Evolutionary conservation across 2,797 vertebrate species (phyloP), one percentile per base, ranked within the genome.

Genomic region (Pseudochirops corinnae): DNA sequence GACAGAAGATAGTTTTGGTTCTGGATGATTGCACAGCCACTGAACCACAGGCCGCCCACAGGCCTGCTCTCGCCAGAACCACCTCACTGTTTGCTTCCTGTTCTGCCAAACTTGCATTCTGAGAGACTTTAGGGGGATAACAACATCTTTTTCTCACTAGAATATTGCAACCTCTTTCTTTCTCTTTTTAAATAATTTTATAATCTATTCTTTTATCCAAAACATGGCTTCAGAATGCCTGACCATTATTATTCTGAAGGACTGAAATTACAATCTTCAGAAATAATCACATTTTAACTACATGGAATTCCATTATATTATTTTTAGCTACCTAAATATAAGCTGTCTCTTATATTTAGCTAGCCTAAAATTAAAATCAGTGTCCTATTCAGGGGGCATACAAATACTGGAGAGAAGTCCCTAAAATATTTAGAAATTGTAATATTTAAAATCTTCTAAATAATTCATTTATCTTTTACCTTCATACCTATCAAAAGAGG

Each of bases 1-100:
- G 97, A 98, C 96, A 97, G 95, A 96, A 97, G 97, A 97, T 96
- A 95, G 98, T 98, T 98, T 98, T 98, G 98, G 98, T 98, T 98
- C 96, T 13, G 56, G 95, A 93, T 97, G 98, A 98, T 97, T 96
- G 57, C 91, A 60, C 0, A 97, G 82, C 95, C 93, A 56, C 93
- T 50, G 91, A 94, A 94, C 97, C 98, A 18, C 97, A 96, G 94
- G 96, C 95, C 92, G 98, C 96, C 97, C 98, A 94, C 33, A 96
- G 52, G 93, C 93, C 93, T 62, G 94, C 60, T 92, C 92, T 96
- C 16, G 12, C 90, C 10, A 53, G 95, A 60, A 95, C 29, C 9
- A 56, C 31, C 55, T 96, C 96, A 55, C 0, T 0, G 39, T 53
- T 50, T 90, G 93, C 96, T 94, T 92, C 28, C 50, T 55, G 29